Evolutionary conservation across 1,140 invertebrate species (phyloP), one percentile per base, ranked within the genome.

Genomic region (Protaetia brevitarsis): DNA sequence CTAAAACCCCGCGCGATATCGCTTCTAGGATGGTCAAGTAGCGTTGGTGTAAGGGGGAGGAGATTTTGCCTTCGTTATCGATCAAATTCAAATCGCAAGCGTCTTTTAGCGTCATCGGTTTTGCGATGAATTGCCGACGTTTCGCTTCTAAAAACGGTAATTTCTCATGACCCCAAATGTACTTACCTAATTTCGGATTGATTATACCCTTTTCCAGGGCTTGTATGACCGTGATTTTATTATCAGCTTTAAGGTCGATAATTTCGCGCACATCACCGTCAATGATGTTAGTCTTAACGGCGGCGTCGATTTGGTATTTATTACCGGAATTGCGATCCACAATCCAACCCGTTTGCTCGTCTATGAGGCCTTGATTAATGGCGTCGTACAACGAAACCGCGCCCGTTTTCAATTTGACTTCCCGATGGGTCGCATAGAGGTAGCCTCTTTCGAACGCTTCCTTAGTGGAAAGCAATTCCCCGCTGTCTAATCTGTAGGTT

Each of bases 21-120:
- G 94, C 91, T 79, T 96, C 90, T 56, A 92, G 79, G 66, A 98
- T 88, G 64, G 88, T 88, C 19, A 95, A 79, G 72, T 89, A 88
- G 4, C 83, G 81, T 66, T 87, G 86, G 69, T 91, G 90, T 57
- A 89, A 84, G 1, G 92, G 89, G 74, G 95, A 94, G 23, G 86
- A 83, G 63, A 98, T 90, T 72, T 85, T 86, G 59, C 89, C 89
- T 66, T 87, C 84, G 59, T 89, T 87, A 72, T 93, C 90, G 69
- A 96, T 84, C 58, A 95, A 81, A 70, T 91, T 88, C 69, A 89
- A 82, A 77, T 95, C 92, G 72, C 87, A 85, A 66, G 90, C 87
- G 72, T 97, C 94, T 80, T 95, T 93, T 4, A 98, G 81, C 5
- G 93, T 94, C 81, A 95, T 86, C 0, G 95, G 95, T 81, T 93